A percentile compares a stretch with the other conserved stretches of the same genome.
Conservation (phyloP, 2,113 vertebrate species). For the Dicentrarchus labrax region DNA sequence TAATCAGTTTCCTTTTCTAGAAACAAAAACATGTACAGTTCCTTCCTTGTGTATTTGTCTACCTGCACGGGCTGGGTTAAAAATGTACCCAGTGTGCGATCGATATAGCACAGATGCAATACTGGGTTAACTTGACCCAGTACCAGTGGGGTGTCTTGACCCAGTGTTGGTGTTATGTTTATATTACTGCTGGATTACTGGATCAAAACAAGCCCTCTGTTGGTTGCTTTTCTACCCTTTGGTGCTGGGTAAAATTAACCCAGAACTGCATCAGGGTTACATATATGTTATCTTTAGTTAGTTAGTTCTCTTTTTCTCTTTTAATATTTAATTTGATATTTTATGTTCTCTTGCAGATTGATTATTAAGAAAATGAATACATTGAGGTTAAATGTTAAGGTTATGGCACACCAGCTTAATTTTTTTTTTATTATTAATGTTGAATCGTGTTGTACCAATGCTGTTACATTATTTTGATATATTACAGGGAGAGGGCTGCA, state of each 20-base stretch:
- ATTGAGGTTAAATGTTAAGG: not conserved
- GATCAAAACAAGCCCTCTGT: not conserved
- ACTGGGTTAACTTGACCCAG: no score
- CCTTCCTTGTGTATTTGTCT: constrained; percentile 12
- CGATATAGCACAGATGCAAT: no score
- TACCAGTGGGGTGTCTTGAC: no score
- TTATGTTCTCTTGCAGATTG: not conserved
- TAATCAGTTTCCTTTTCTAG: constrained; percentile 59
- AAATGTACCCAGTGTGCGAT: no score
- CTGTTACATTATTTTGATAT: not conserved
- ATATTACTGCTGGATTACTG: not conserved
- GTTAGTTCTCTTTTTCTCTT: no score
- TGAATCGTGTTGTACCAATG: not conserved
- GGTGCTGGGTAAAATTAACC: no score
- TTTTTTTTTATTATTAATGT: not conserved
- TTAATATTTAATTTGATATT: not conserved
- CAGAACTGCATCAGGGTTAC: no score
- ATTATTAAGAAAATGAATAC: no score
- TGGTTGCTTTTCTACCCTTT: no score
- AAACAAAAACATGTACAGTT: constrained; percentile 3
- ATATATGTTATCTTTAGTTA: no score
- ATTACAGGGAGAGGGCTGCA: not conserved
- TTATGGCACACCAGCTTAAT: not conserved
- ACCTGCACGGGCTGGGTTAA: not conserved
- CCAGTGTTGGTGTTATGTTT: not conserved